Percentiles rank a stretch among this genome's conserved stretches.
These are phyloP conservation scores for Oostethus manadensis DNA, from an alignment of 2,113 vertebrate species.

Conservation along the genomic window DNA sequence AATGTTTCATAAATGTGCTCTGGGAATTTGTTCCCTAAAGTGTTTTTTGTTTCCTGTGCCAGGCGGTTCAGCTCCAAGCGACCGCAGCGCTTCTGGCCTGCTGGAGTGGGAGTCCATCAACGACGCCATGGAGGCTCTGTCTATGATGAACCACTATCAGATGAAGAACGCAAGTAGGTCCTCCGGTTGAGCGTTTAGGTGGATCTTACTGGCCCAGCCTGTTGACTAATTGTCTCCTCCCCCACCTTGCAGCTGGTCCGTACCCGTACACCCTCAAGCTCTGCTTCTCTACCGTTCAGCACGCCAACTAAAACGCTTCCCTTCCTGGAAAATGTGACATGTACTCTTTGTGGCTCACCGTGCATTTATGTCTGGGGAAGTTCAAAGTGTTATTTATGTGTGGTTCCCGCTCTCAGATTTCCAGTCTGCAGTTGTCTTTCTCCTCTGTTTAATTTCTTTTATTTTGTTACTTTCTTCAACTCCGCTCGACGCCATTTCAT, in stretches of 20 bases:
- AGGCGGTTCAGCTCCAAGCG: constrained; percentile 73
- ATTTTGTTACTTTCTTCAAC: constrained; percentile 25
- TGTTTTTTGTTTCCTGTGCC: neutral
- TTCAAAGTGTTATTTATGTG: too few relatives aligned
- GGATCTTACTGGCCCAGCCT: neutral
- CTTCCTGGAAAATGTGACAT: too few relatives aligned
- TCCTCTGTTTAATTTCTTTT: constrained; percentile 58
- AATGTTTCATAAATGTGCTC: too few relatives aligned
- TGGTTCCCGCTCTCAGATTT: constrained; percentile 20
- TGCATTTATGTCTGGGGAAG: too few relatives aligned
- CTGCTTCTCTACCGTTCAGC: constrained; percentile 90
- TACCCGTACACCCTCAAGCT: constrained; percentile 91
- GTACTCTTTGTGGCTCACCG: too few relatives aligned
- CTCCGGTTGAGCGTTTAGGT: neutral
- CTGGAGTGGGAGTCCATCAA: constrained; percentile 93
- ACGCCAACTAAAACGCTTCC: constrained; percentile 75
- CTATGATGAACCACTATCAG: constrained; percentile 88
- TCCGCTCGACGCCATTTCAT: constrained; percentile 10
- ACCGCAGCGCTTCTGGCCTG: constrained; percentile 86
- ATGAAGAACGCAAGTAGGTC: constrained; percentile 88
- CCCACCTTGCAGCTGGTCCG: constrained; percentile 73
- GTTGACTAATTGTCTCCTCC: neutral
- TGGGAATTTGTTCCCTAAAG: too few relatives aligned
- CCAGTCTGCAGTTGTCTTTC: constrained; percentile 42
- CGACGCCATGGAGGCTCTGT: constrained; percentile 85